Evolutionary conservation across 1,140 invertebrate species (phyloP).

Genomic region (Drosophila azteca): DNA sequence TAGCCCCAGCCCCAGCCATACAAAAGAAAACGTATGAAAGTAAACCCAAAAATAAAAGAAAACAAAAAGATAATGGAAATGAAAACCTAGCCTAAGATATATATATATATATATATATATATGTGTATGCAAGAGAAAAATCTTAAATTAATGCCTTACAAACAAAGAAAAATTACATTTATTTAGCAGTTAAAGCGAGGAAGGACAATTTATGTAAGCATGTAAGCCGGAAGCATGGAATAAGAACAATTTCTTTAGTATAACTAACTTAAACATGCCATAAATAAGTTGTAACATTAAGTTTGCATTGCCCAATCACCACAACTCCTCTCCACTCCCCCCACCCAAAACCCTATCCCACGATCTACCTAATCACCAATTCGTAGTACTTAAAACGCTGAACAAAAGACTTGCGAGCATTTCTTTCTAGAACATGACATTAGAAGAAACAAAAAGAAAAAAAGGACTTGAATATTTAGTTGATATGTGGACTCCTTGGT

Average conservation of each 20-base stretch:
- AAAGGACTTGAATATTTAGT: conserved; percentile 41
- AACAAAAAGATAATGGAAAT: neutral
- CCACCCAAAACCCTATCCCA: neutral
- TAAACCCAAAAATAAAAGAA: conserved; percentile 20
- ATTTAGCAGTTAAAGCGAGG: conserved; percentile 67
- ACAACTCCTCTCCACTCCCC: neutral
- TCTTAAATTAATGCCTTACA: conserved; percentile 79
- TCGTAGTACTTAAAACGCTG: conserved; percentile 69
- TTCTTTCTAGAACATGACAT: conserved; percentile 40
- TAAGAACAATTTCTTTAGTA: conserved; percentile 65
- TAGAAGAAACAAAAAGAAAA: conserved; percentile 4
- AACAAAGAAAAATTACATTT: conserved; percentile 60
- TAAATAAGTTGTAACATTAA: conserved; percentile 76
- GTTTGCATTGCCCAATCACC: conserved; percentile 34
- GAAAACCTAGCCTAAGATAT: conserved; percentile 57
- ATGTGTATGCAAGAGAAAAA: conserved; percentile 35
- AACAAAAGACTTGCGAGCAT: conserved; percentile 69
- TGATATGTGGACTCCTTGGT: conserved; percentile 35
- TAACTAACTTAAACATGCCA: conserved; percentile 81
- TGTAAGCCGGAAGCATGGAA: conserved; percentile 45
- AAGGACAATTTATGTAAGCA: conserved; percentile 34
- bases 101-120: conserved; percentile 28
- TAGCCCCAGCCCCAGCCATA: conserved; percentile 1
- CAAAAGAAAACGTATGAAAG: conserved; percentile 5
- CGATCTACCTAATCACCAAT: conserved; percentile 10